Evolutionary conservation across 2,888 invertebrate species (phyloP).

Genomic region (Hipparchia semele): DNA sequence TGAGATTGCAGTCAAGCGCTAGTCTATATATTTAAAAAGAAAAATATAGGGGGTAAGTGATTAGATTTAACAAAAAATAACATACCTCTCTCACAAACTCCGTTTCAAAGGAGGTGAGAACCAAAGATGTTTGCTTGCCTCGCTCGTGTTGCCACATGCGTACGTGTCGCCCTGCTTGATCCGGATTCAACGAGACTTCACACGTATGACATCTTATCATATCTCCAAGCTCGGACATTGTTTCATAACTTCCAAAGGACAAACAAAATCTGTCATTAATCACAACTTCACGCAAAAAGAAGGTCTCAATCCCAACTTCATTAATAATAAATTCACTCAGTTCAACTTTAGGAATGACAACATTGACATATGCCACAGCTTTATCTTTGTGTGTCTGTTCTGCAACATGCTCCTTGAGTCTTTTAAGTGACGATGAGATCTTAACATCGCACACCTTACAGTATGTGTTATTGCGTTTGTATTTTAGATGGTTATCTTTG

Average conservation of each 20-base stretch:
- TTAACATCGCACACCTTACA: conserved; percentile 47
- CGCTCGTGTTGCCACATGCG: conserved; percentile 26
- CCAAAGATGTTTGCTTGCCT: conserved; percentile 25
- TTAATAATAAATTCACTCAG: conserved; percentile 10
- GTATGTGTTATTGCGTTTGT: conserved; percentile 44
- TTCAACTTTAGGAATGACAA: conserved; percentile 6
- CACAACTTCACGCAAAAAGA: conserved; percentile 26
- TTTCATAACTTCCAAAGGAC: conserved; percentile 36
- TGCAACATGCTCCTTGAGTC: conserved; percentile 52
- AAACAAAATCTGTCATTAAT: conserved; percentile 51
- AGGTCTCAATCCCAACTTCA: not conserved
- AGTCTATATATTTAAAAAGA: too few relatives aligned
- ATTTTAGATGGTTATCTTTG: conserved; percentile 45
- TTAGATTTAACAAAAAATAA: conserved; percentile 4
- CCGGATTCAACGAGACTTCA: conserved; percentile 31
- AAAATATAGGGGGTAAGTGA: too few relatives aligned
- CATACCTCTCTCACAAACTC: conserved; percentile 47
- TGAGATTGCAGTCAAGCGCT: too few relatives aligned
- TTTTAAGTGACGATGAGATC: conserved; percentile 45
- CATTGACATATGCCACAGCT: not conserved
- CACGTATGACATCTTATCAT: conserved; percentile 46
- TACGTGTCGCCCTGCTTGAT: conserved; percentile 26
- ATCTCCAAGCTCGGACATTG: conserved; percentile 38
- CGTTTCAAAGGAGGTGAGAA: conserved; percentile 29
- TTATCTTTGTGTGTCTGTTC: conserved; percentile 49